A percentile compares a stretch with the other conserved stretches of the same genome.
phyloP scores from a whole-genome alignment of 2,113 vertebrate species.

The Miniopterus natalensis region DNA sequence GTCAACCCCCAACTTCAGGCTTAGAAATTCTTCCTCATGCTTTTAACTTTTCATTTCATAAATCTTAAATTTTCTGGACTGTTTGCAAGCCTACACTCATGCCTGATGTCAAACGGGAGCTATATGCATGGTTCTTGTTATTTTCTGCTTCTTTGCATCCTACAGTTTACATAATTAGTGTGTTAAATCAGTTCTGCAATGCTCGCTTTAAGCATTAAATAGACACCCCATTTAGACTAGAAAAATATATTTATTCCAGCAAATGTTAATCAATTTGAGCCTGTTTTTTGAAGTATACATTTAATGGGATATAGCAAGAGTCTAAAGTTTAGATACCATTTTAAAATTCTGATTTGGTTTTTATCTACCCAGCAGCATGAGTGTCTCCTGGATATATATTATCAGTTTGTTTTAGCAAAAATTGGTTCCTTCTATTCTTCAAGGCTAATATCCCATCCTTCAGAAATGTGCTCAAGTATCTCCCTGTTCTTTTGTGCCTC shows the following conservation, averaged over 20 bases:
- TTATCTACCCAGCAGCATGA: background rate
- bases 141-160: slow-evolving; percentile 10
- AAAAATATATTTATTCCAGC: slow-evolving; percentile 40
- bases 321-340: slow-evolving; percentile 8
- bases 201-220: background rate
- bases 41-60: background rate
- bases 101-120: background rate
- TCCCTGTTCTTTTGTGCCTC: slow-evolving; percentile 33
- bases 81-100: background rate
- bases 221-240: background rate
- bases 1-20: too few relatives aligned
- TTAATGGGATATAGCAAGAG: background rate
- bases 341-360: slow-evolving; percentile 60
- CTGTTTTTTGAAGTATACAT: slow-evolving; percentile 27
- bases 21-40: background rate
- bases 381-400: slow-evolving; percentile 10
- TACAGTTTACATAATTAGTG: slow-evolving; percentile 46
- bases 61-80: background rate
- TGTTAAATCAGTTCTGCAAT: slow-evolving; percentile 55
- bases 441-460: background rate
- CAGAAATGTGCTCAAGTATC: background rate
- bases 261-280: slow-evolving; percentile 54
- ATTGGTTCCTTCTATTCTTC: background rate
- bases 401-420: slow-evolving; percentile 51
- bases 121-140: background rate